Conservation (phyloP, 2,113 vertebrate genomes). For the Bombycilla garrulus region DNA sequence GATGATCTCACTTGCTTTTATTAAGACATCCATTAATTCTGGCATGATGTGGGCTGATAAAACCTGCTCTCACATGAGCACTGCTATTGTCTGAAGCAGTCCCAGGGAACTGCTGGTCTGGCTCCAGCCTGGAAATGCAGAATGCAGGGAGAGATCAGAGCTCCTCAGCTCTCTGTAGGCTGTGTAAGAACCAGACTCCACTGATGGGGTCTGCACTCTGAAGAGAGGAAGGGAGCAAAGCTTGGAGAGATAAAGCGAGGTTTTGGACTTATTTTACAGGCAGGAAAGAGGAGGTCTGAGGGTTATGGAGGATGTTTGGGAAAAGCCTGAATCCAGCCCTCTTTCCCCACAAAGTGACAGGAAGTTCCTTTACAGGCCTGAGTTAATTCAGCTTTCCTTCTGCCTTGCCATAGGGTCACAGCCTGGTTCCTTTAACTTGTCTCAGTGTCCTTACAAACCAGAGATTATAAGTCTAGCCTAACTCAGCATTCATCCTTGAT, state of each 20-base stretch:
- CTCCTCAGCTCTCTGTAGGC: accelerated
- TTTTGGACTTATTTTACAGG: background rate
- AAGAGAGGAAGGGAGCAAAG: background rate
- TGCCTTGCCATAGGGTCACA: accelerated
- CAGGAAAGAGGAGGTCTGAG: background rate
- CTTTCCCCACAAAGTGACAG: background rate
- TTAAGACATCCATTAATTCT: conserved; percentile 39
- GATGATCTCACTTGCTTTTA: conserved; percentile 49
- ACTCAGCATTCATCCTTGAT: background rate
- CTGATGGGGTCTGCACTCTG: background rate
- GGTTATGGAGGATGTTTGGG: background rate
- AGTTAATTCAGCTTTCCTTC: background rate
- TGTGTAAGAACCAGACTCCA: background rate
- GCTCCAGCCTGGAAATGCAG: background rate
- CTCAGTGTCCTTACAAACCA: background rate
- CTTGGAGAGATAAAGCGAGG: background rate
- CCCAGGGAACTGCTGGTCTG: background rate
- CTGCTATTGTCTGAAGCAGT: background rate
- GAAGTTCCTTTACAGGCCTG: background rate
- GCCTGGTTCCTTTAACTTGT: background rate
- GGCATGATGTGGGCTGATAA: background rate
- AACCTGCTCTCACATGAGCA: background rate
- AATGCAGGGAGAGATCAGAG: background rate
- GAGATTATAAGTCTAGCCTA: background rate
- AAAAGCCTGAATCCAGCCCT: background rate